Evolutionary conservation across 2,888 invertebrate species (phyloP).

Genomic region (Pyrgus malvae): DNA sequence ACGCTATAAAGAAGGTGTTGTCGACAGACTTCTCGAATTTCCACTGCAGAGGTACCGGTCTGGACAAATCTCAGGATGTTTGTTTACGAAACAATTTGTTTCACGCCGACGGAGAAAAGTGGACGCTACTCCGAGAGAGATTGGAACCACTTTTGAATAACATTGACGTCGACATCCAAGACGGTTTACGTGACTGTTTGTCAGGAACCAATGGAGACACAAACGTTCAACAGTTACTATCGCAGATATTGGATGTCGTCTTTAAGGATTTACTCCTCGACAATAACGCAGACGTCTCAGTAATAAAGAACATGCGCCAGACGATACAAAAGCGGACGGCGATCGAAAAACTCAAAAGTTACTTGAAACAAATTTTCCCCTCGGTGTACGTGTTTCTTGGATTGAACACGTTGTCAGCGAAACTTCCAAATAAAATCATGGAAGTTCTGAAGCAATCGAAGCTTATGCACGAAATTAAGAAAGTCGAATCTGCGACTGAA

Average conservation of each 20-base stretch:
- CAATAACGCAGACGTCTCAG: conserved; percentile 49
- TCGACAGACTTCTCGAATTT: conserved; percentile 74
- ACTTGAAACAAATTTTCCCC: conserved; percentile 68
- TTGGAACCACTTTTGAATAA: conserved; percentile 64
- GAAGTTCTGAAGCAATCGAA: conserved; percentile 50
- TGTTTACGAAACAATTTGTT: conserved; percentile 80
- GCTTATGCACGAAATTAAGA: conserved; percentile 51
- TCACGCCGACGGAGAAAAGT: conserved; percentile 74
- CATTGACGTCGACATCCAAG: conserved; percentile 55
- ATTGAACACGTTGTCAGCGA: conserved; percentile 49
- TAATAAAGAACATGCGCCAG: conserved; percentile 55
- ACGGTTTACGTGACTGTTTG: conserved; percentile 71
- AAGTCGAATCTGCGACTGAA: conserved; percentile 50
- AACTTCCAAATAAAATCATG: conserved; percentile 49
- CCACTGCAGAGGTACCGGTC: conserved; percentile 72
- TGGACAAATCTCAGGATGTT: conserved; percentile 79
- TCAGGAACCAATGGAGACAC: conserved; percentile 75
- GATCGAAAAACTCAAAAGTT: conserved; percentile 59
- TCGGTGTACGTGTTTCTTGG: conserved; percentile 63
- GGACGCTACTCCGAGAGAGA: conserved; percentile 63
- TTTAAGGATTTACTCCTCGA: conserved; percentile 68
- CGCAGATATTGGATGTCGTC: conserved; percentile 72
- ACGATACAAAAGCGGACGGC: conserved; percentile 51
- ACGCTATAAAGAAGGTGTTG: conserved; percentile 67
- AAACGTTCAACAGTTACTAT: conserved; percentile 73